Conservation (phyloP, 2,888 invertebrate genomes). For the Agrilus mali region DNA sequence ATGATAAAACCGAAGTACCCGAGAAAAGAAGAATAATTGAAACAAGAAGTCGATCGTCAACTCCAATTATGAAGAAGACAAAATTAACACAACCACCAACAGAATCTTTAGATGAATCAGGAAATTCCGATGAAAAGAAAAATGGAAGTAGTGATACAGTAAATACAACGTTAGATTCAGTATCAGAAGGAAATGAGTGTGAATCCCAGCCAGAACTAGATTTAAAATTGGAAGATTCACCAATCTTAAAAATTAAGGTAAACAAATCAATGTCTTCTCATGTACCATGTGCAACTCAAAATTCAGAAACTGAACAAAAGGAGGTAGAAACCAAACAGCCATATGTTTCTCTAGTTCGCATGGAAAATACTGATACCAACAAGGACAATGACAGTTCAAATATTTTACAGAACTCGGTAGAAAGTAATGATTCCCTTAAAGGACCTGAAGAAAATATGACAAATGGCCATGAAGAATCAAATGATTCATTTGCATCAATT, state of each 20-base stretch:
- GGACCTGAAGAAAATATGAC: conserved; percentile 1
- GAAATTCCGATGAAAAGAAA: too few relatives aligned
- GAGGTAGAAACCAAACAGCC: not conserved
- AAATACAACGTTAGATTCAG: too few relatives aligned
- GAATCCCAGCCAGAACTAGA: too few relatives aligned
- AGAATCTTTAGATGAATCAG: too few relatives aligned
- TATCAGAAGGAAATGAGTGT: too few relatives aligned
- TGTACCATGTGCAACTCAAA: not conserved
- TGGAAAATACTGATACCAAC: not conserved
- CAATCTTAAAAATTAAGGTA: too few relatives aligned
- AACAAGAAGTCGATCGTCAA: conserved; percentile 8
- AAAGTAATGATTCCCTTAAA: not conserved
- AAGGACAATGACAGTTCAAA: not conserved
- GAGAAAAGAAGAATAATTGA: not conserved
- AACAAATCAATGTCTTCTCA: too few relatives aligned
- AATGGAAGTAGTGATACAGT: too few relatives aligned
- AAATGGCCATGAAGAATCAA: conserved; percentile 1
- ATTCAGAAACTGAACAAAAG: not conserved
- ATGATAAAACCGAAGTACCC: too few relatives aligned
- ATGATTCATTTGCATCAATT: conserved; percentile 8
- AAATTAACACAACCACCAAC: not conserved
- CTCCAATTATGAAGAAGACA: conserved; percentile 1
- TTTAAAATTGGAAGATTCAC: too few relatives aligned
- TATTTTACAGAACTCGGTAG: not conserved
- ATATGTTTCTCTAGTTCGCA: too few relatives aligned